These are phyloP conservation scores for Dastarcus helophoroides DNA, from an alignment of 2,888 invertebrate genomes.

Conservation along the genomic window DNA sequence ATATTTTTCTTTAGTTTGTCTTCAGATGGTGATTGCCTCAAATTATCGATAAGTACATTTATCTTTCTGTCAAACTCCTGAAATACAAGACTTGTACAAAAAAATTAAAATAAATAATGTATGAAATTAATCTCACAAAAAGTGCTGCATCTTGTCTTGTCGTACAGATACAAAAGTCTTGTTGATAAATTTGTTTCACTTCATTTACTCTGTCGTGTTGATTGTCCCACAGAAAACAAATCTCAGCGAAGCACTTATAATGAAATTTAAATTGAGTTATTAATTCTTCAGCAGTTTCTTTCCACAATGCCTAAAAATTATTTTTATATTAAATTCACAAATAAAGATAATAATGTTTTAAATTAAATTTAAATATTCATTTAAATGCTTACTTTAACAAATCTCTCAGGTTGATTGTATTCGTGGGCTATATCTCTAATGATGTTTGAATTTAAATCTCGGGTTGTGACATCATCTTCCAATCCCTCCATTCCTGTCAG, in stretches of 20 bases:
- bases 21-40: constrained; percentile 22
- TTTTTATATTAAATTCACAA: too few species aligned
- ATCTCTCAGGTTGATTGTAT: too few species aligned
- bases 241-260: constrained; percentile 18
- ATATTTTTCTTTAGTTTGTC: constrained; percentile 16
- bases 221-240: constrained; percentile 22
- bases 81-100: constrained; percentile 8
- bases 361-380: too few species aligned
- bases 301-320: constrained; percentile 18
- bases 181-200: constrained; percentile 17
- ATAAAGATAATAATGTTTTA: too few species aligned
- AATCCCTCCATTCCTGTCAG: too few species aligned
- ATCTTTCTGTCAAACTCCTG: constrained; percentile 19
- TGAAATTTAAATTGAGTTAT: constrained; percentile 17
- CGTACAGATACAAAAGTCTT: constrained; percentile 21
- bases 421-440: too few species aligned
- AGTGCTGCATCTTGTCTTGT: constrained; percentile 15
- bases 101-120: too few species aligned
- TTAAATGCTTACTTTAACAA: too few species aligned
- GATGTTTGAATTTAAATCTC: too few species aligned
- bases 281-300: constrained; percentile 16
- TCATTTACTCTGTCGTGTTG: constrained; percentile 23
- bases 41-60: constrained; percentile 21
- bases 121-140: too few species aligned
- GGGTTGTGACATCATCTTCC: too few species aligned